phyloP scores from a whole-genome alignment of 2,797 vertebrate genomes.

The Psittacula echo region DNA sequence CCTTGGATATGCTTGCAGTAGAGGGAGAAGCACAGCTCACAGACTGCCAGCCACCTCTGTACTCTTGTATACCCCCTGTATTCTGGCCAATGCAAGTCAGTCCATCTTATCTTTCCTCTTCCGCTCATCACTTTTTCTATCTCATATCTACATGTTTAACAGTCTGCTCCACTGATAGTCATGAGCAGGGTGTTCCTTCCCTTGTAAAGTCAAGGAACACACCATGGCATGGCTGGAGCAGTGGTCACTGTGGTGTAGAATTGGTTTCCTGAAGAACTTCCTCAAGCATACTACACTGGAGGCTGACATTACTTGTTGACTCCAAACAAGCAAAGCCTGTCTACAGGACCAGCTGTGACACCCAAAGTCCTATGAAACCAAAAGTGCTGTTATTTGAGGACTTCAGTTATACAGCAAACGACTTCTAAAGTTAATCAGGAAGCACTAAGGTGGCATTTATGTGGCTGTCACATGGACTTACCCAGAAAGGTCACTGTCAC shows the following conservation, averaged over 20 bases:
- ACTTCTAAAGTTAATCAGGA: conserved; percentile 50
- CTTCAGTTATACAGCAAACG: conserved; percentile 18
- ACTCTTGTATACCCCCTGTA: neutral
- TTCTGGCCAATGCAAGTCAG: neutral
- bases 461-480: conserved; percentile 27
- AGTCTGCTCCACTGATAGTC: neutral
- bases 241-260: fast-evolving
- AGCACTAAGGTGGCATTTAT: conserved; percentile 53
- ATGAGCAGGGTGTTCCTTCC: neutral
- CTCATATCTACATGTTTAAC: neutral
- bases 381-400: conserved; percentile 21
- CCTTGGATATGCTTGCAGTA: neutral
- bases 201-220: neutral
- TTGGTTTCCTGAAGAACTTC: neutral
- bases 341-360: neutral
- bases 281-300: neutral
- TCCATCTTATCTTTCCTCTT: neutral
- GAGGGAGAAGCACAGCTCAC: neutral
- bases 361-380: neutral
- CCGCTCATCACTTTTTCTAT: neutral
- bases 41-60: neutral
- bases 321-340: neutral
- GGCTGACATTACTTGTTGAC: too few species aligned
- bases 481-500: conserved; percentile 32
- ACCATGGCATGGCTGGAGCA: neutral